Evolutionary conservation across 1,140 invertebrate genomes (phyloP).

Genomic region (Drosophila oshimai): DNA sequence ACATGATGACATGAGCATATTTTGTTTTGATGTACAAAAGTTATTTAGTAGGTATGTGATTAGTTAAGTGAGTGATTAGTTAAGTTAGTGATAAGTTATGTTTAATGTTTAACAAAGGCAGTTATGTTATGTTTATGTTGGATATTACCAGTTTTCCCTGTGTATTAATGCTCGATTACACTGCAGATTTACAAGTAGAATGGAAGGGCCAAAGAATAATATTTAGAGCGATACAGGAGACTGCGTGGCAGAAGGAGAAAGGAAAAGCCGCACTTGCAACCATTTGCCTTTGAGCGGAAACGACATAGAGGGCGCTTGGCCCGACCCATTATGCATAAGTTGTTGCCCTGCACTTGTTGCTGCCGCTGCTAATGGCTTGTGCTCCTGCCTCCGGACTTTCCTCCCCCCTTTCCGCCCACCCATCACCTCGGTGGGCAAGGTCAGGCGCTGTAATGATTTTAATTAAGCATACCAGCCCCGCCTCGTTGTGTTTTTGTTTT

Average conservation of each 20-base stretch:
- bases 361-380: slow-evolving; percentile 10
- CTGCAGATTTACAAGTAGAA: slow-evolving; percentile 1
- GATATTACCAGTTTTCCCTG: neutral
- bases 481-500: slow-evolving; percentile 25
- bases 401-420: neutral
- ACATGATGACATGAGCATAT: no score
- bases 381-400: slow-evolving; percentile 26
- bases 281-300: slow-evolving; percentile 41
- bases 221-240: neutral
- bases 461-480: slow-evolving; percentile 42
- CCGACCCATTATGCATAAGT: slow-evolving; percentile 35
- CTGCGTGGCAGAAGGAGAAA: neutral
- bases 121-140: no score
- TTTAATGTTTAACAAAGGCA: no score
- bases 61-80: no score
- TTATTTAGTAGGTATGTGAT: no score
- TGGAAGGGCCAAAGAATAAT: slow-evolving; percentile 16
- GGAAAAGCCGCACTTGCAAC: slow-evolving; percentile 3
- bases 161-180: slow-evolving; percentile 43
- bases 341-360: slow-evolving; percentile 33
- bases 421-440: slow-evolving; percentile 23
- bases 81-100: no score
- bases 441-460: slow-evolving; percentile 61
- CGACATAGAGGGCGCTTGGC: slow-evolving; percentile 30
- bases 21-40: no score